These are phyloP conservation scores for Dolichoris vasculosae DNA, from an alignment of 1,140 invertebrate genomes.

Conservation along the genomic window DNA sequence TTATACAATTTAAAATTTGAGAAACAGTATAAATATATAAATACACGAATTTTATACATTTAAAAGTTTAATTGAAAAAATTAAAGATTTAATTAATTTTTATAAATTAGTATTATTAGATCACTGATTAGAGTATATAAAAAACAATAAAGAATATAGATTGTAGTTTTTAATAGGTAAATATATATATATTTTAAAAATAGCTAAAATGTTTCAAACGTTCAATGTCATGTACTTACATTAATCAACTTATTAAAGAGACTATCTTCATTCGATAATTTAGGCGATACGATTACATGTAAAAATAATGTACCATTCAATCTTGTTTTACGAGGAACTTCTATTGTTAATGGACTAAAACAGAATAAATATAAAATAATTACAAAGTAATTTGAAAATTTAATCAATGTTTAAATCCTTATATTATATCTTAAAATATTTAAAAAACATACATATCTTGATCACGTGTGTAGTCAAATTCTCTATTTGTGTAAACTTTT, in stretches of 20 bases:
- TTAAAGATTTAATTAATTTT: too few relatives aligned
- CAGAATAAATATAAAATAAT: slow-evolving; percentile 48
- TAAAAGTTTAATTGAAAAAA: not conserved
- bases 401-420: slow-evolving; percentile 60
- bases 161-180: not conserved
- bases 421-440: slow-evolving; percentile 27
- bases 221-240: slow-evolving; percentile 51
- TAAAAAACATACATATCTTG: slow-evolving; percentile 58
- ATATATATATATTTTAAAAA: not conserved
- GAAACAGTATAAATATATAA: too few relatives aligned
- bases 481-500: slow-evolving; percentile 65
- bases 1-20: slow-evolving; percentile 16
- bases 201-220: not conserved
- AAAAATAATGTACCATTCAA: slow-evolving; percentile 86
- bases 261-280: slow-evolving; percentile 68
- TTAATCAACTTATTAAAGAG: slow-evolving; percentile 68
- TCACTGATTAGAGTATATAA: too few relatives aligned
- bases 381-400: slow-evolving; percentile 41
- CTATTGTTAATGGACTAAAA: slow-evolving; percentile 78
- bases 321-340: slow-evolving; percentile 81
- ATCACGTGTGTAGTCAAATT: slow-evolving; percentile 76
- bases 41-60: too few relatives aligned
- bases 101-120: too few relatives aligned
- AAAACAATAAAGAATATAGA: not conserved
- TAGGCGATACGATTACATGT: slow-evolving; percentile 76